These are phyloP conservation scores for Diarsia mendica DNA, from an alignment of 2,888 invertebrate species.

Conservation along the genomic window DNA sequence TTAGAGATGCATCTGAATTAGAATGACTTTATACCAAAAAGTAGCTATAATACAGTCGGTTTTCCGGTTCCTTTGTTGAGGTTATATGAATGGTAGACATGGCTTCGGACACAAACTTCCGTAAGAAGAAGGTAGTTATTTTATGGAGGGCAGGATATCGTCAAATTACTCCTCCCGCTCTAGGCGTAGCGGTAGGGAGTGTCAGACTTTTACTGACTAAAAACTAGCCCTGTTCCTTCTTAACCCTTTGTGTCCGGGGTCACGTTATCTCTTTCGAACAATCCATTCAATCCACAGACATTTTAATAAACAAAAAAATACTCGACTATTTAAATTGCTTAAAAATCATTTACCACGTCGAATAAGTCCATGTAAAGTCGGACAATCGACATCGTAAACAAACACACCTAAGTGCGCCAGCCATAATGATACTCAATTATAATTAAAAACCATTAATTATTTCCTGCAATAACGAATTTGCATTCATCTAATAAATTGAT, in stretches of 20 bases:
- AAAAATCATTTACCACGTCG: neutral
- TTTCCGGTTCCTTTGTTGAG: neutral
- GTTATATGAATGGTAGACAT: too few relatives aligned
- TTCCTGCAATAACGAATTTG: conserved; percentile 51
- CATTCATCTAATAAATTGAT: conserved; percentile 46
- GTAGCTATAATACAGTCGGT: neutral
- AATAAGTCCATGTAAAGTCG: neutral
- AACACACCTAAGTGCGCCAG: conserved; percentile 19
- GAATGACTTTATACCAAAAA: neutral
- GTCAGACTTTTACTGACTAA: too few relatives aligned
- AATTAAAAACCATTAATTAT: conserved; percentile 14
- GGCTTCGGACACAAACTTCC: neutral
- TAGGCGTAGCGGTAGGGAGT: too few relatives aligned
- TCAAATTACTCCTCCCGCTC: too few relatives aligned
- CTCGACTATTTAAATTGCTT: neutral
- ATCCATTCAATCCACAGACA: too few relatives aligned
- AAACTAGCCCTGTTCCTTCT: too few relatives aligned
- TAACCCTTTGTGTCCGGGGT: too few relatives aligned
- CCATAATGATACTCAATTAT: conserved; percentile 34
- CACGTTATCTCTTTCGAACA: too few relatives aligned
- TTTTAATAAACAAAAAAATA: too few relatives aligned
- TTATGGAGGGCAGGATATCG: too few relatives aligned
- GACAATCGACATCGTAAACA: neutral
- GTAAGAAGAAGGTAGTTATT: too few relatives aligned
- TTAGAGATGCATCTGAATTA: neutral